Base-by-base conservation (phyloP, 2,797 vertebrate species). In the Sebastes matsubarae region DNA sequence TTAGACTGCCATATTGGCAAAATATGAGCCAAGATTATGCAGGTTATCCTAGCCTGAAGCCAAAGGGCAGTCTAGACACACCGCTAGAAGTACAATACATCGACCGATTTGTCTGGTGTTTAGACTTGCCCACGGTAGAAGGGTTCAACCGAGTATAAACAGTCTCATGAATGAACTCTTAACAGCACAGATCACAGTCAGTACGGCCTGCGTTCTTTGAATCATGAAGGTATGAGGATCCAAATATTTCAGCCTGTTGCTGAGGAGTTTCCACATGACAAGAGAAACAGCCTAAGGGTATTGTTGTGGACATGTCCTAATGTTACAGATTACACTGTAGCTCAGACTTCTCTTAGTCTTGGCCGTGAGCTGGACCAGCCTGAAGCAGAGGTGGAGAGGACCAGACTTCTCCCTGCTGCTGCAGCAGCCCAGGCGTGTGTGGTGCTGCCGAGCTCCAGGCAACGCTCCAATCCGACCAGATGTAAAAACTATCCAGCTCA, bases 401-500 rank as follows among this genome's bases (percentile, higher is more conserved):
- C 61, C 77, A 83, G 79, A 87, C 67, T 77, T 89, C 66, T 90
- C 65, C 80, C 79, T 65, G 75, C 88, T 89, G 77, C 79, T 65
- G 77, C 88, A 88, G 77, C 77, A 88, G 84, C 84, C 82, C 81
- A 50, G 81, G 82, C 90, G 38, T 75, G 85, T 80, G 89, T 92
- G 91, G 91, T 91, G 91, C 94, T 94, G 90, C 91, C 83, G 88
- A 93, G 90, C 92, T 94, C 91, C 88, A 94, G 95, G 94, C 95
- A 94, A 78, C 2, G 75, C 88, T 96, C 95, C 95, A 96, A 86
- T 87, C 89, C 91, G 80, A 92, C 96, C 96, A 97, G 96, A 96
- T 97, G 95, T 95, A 96, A 97, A 97, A 98, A 94, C 95, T 93
- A 97, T 96, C 96, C 88, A 86, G 94, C 94, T 95, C 97, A 97